phyloP scores from a whole-genome alignment of 2,113 vertebrate genomes.

The Chionomys nivalis region DNA sequence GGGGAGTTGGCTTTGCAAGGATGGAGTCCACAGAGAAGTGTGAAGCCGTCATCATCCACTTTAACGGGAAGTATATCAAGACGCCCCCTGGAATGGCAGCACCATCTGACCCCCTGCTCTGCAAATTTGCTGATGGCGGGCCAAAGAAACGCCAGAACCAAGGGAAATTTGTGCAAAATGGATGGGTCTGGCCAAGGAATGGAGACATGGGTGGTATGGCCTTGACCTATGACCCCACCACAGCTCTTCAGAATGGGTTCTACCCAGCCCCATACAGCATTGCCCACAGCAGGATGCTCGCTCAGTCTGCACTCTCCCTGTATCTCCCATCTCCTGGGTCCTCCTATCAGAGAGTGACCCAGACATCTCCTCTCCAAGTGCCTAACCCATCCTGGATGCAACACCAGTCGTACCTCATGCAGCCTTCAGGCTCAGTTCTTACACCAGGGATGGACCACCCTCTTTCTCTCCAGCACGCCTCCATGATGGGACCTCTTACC shows the following conservation, averaged over 20 bases:
- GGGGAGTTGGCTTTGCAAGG: conserved; percentile 96
- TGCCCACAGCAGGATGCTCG: conserved; percentile 91
- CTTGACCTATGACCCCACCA: conserved; percentile 93
- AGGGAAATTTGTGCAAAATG: conserved; percentile 93
- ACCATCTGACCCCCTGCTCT: conserved; percentile 93
- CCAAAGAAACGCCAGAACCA: conserved; percentile 96
- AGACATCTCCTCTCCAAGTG: conserved; percentile 83
- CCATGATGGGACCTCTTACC: conserved; percentile 92
- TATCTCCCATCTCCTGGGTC: conserved; percentile 94
- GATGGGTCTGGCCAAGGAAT: conserved; percentile 92
- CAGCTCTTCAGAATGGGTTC: conserved; percentile 95
- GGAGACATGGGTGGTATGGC: conserved; percentile 93
- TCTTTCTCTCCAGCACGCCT: conserved; percentile 93
- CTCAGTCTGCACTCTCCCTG: conserved; percentile 91
- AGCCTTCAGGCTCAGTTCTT: conserved; percentile 92
- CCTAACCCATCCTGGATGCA: conserved; percentile 95
- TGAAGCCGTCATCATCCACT: conserved; percentile 95
- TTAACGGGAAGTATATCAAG: conserved; percentile 96
- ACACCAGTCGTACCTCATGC: conserved; percentile 95
- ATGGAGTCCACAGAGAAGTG: conserved; percentile 97
- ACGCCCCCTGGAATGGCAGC: conserved; percentile 92
- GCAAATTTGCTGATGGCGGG: conserved; percentile 96
- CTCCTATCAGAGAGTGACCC: conserved; percentile 86
- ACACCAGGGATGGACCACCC: conserved; percentile 93
- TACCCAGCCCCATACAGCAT: conserved; percentile 93